Evolutionary conservation across 2,888 invertebrate genomes (phyloP).

Genomic region (Fissipunctia ypsillon): DNA sequence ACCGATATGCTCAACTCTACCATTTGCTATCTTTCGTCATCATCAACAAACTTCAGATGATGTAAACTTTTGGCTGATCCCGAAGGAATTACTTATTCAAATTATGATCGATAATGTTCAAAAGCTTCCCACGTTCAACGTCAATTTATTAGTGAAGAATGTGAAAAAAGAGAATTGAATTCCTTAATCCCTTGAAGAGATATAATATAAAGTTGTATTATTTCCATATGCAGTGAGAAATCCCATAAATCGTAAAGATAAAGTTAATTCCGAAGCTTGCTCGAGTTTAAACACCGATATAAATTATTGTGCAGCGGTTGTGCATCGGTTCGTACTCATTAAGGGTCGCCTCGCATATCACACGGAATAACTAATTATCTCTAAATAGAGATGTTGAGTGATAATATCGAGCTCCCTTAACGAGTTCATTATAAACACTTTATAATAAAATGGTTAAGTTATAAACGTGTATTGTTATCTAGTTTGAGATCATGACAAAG

Average conservation of each 20-base stretch:
- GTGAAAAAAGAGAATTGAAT: slow-evolving; percentile 3
- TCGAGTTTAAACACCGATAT: slow-evolving; percentile 29
- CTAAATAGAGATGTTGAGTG: slow-evolving; percentile 34
- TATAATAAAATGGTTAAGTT: slow-evolving; percentile 16
- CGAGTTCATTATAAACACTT: slow-evolving; percentile 54
- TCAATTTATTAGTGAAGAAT: not conserved
- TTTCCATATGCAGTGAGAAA: slow-evolving; percentile 5
- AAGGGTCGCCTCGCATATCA: slow-evolving; percentile 27
- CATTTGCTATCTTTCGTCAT: not conserved
- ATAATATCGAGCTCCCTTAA: slow-evolving; percentile 49
- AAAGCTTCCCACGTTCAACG: not conserved
- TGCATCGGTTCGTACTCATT: slow-evolving; percentile 39
- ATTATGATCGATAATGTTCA: not conserved
- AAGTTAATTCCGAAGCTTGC: slow-evolving; percentile 30
- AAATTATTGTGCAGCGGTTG: slow-evolving; percentile 38
- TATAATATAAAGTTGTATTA: slow-evolving; percentile 24
- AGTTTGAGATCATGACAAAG: slow-evolving; percentile 15
- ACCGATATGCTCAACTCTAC: not conserved
- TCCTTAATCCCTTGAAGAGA: not conserved
- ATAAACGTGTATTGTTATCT: slow-evolving; percentile 45
- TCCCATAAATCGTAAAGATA: slow-evolving; percentile 50
- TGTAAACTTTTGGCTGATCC: not conserved
- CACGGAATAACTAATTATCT: slow-evolving; percentile 49
- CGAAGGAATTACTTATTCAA: not conserved
- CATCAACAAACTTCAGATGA: not conserved